A percentile compares a stretch with the other conserved stretches of the same genome.
phyloP scores from a whole-genome alignment of 2,888 invertebrate genomes.

The Plagodis dolabraria region DNA sequence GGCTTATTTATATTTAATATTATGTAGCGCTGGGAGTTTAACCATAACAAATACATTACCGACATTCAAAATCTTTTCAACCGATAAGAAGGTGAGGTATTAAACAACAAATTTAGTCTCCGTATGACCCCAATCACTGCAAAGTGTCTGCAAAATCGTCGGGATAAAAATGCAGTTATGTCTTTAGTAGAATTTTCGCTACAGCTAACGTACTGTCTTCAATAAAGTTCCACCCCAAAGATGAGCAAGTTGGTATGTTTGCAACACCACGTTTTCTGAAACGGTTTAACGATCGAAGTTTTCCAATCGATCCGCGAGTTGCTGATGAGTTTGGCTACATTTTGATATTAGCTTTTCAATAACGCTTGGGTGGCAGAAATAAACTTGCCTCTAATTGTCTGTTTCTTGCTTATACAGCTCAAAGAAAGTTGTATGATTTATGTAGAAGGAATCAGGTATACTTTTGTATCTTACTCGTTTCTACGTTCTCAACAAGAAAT shows the following conservation, averaged over 20 bases:
- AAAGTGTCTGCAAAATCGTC: no score
- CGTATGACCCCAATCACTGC: no score
- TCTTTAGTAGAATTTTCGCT: background rate
- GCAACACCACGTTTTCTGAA: constrained; percentile 51
- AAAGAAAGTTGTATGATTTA: background rate
- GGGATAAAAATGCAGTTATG: background rate
- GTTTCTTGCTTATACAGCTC: constrained; percentile 5
- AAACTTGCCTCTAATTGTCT: background rate
- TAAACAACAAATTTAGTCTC: no score
- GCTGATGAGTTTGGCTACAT: constrained; percentile 20
- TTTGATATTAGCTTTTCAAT: constrained; percentile 24
- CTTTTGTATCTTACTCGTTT: no score
- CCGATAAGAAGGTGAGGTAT: no score
- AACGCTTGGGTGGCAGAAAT: constrained; percentile 8
- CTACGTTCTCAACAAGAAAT: no score
- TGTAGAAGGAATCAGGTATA: no score
- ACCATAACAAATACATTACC: no score
- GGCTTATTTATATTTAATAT: no score
- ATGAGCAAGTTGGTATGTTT: constrained; percentile 66
- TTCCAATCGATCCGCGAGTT: constrained; percentile 25
- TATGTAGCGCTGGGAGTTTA: no score
- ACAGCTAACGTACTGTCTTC: constrained; percentile 6
- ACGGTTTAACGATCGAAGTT: constrained; percentile 40
- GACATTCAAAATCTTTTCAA: no score
- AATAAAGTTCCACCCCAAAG: constrained; percentile 14